Base-by-base conservation (phyloP, 2,888 invertebrate genomes). In the Rhagonycha lutea region DNA sequence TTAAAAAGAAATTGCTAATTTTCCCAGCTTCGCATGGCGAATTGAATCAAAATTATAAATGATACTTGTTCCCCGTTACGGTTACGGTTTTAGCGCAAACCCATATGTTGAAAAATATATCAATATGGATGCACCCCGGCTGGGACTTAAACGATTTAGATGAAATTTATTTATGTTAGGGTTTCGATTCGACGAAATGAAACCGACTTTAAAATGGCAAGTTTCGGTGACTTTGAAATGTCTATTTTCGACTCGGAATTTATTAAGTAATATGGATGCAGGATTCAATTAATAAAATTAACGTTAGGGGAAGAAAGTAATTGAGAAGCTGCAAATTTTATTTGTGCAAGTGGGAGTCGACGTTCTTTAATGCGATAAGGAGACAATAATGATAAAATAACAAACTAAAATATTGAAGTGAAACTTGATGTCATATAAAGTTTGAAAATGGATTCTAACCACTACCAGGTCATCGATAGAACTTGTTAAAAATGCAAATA, bases 401-500 rank as follows among this genome's bases (percentile, higher is more conserved):
- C 69, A 47, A 65, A 65, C 63, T 67, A 67, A 24, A 70, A 32
- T 65, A 29, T 47, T 29, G 14, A 29, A 60, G 65, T 14, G 68
- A 68, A 47, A 61, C 26, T 23, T 26, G 67, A 61, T 61, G 68
- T 28, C 67, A 14, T 65, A 69, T 73, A 67, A 74, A 63, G 32
- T 70, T 23, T 60, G 61, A 74, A 74, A 74, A 74, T 74, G 67
- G 70, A 74, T 67, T 74, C 70, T 63, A 74, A 74, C 74, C 69
- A 73, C 62, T 63, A 71, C 61, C 61, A 61, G 70, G 72, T 71
- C 69, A 73, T 73, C 63, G 73, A 47, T 68, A 32, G 70, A 74
- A 74, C 74, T 74, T 74, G 74, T 74, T 74, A 74, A 74, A 74
- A 74, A 74, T 74, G 74, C 74, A 74, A 74, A 74, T 74, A 74